A percentile compares a stretch with the other conserved stretches of the same genome.
phyloP scores from a whole-genome alignment of 2,113 vertebrate genomes.

The Eira barbara region DNA sequence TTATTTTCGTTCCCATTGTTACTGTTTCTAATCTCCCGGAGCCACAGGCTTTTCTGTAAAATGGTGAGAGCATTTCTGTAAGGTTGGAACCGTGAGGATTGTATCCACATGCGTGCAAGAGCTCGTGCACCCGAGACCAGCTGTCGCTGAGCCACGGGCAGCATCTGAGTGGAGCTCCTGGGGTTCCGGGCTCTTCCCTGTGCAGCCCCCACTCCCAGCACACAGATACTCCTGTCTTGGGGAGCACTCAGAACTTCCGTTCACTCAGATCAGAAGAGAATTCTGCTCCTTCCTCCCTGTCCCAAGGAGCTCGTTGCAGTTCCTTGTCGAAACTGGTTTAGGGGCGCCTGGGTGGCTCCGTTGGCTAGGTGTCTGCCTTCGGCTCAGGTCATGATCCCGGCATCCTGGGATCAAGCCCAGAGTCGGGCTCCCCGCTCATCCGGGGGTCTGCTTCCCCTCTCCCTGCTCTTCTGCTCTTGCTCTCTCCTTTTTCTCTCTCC shows the following conservation, averaged over 20 bases:
- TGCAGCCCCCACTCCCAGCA: fast-evolving
- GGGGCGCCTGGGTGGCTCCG: too few relatives aligned
- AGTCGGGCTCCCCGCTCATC: too few relatives aligned
- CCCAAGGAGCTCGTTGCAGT: too few relatives aligned
- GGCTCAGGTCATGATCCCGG: too few relatives aligned
- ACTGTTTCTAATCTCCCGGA: neutral
- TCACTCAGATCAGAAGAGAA: neutral
- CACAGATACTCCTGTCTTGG: neutral
- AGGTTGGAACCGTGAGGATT: neutral
- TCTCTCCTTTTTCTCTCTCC: too few relatives aligned
- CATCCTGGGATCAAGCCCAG: too few relatives aligned
- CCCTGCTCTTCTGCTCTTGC: too few relatives aligned
- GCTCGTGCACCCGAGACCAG: neutral
- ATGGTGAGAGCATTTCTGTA: neutral
- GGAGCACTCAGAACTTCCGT: fast-evolving
- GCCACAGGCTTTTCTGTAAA: neutral
- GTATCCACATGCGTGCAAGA: neutral
- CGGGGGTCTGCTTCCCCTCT: too few relatives aligned
- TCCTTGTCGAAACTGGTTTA: neutral
- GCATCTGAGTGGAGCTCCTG: fast-evolving
- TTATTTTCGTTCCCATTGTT: too few relatives aligned
- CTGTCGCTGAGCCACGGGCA: neutral
- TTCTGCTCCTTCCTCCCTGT: neutral
- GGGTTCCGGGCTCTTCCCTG: fast-evolving
- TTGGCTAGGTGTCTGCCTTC: too few relatives aligned